Evolutionary conservation across 2,888 invertebrate species (phyloP), one percentile per base, ranked within the genome.

Genomic region (Eubasilissa splendida): DNA sequence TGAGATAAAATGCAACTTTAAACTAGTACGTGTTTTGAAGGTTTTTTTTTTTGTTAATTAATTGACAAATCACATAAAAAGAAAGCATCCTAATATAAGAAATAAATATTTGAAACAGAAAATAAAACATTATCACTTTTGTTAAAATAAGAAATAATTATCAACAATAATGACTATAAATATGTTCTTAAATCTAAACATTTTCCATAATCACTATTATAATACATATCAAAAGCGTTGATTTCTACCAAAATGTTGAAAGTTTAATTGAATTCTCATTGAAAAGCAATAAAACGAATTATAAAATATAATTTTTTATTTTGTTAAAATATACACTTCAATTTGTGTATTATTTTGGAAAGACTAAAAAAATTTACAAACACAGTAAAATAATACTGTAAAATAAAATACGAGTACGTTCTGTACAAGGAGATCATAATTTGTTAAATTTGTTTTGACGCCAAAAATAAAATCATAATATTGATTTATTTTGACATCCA

Each of bases 61-160:
- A 10, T 75, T 75, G 74, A 50, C 12, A 71, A 71, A 54, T 14
- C 42, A 11, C 42, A 75, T 60, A 52, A 68, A 68, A 68, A 68
- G 33, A 42, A 42, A 53, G 5, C 52, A 50, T 50, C 14, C 68
- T 42, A 75, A 60, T 76, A 81, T 70, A 76, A 73, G 56, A 81
- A 81, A 81, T 79, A 81, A 81, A 81, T 81, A 81, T 68, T 81
- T 78, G 58, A 63, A 81, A 81, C 78, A 79, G 68, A 75, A 60
- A 71, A 71, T 59, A 80, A 77, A 73, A 77, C 56, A 66, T 56
- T 76, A 81, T 81, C 78, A 77, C 71, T 80, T 80, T 73, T 56
- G 60, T 63, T 70, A 56, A 42, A 76, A 80, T 73, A 65, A 82
- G 7, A 80, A 80, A 76, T 73, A 76, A 80, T 74, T 77, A 58